Conservation (phyloP, 2,888 invertebrate species). For the Theretra japonica region DNA sequence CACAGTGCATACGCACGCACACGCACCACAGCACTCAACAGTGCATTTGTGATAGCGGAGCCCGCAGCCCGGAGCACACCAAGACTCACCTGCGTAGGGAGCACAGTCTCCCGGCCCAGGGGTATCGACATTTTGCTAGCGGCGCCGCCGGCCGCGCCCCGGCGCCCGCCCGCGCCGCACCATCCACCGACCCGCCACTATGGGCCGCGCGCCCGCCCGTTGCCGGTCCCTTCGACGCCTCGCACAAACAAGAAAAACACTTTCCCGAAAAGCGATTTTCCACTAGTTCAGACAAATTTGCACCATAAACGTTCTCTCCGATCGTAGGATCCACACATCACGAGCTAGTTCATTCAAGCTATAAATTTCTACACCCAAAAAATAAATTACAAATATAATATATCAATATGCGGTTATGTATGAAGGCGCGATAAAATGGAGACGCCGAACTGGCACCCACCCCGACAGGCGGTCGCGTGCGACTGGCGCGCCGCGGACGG, state of each 20-base stretch:
- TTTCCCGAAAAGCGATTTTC: constrained; percentile 65
- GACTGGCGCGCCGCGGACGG: constrained; percentile 65
- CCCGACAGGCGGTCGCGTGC: constrained; percentile 70
- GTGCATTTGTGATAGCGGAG: constrained; percentile 26
- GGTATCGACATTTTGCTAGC: constrained; percentile 84
- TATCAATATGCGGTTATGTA: constrained; percentile 53
- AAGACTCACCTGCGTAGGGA: constrained; percentile 80
- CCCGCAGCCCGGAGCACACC: constrained; percentile 35
- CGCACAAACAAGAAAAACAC: constrained; percentile 77
- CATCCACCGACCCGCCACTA: constrained; percentile 77
- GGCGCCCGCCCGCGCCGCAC: constrained; percentile 79
- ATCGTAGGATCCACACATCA: constrained; percentile 55
- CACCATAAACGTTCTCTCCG: constrained; percentile 34
- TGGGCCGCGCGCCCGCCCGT: constrained; percentile 61
- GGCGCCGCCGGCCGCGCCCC: constrained; percentile 83
- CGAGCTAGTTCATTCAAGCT: constrained; percentile 51
- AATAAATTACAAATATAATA: constrained; percentile 50
- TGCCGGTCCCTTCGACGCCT: constrained; percentile 57
- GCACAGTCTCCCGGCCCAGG: constrained; percentile 80
- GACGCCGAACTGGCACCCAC: constrained; percentile 60
- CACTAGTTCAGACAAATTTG: constrained; percentile 51
- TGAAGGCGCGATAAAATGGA: constrained; percentile 55
- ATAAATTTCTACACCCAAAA: constrained; percentile 44
- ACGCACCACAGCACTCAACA: constrained; percentile 4
- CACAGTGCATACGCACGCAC: constrained; percentile 7